phyloP scores from a whole-genome alignment of 2,797 vertebrate species.

The Sphenodon punctatus region DNA sequence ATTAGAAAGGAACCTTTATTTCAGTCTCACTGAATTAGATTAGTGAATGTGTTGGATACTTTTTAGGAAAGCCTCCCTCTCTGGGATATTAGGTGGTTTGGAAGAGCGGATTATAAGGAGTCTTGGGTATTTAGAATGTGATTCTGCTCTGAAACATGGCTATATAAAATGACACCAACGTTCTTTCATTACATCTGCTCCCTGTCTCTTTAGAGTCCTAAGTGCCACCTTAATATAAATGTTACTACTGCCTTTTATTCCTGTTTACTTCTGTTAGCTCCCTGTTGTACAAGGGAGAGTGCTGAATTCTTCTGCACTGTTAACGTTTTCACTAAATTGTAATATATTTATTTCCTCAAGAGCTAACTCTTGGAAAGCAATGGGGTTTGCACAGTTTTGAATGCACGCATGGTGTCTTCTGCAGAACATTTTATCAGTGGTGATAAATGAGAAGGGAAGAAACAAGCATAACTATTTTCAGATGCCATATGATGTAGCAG shows the following conservation, averaged over 20 bases:
- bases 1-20: constrained; percentile 23
- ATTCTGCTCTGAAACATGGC: not conserved
- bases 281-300: not conserved
- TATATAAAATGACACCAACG: not conserved
- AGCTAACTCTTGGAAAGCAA: rapidly evolving
- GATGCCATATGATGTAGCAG: not conserved
- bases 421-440: not conserved
- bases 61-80: not conserved
- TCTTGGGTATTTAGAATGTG: not conserved
- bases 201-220: not conserved
- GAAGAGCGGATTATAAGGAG: not conserved
- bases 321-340: not conserved
- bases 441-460: not conserved
- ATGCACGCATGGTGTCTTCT: rapidly evolving
- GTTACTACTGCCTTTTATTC: too few species aligned
- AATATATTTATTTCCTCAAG: rapidly evolving
- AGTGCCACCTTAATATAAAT: rapidly evolving
- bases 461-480: rapidly evolving
- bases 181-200: rapidly evolving
- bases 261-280: not conserved
- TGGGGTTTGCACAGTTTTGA: rapidly evolving
- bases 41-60: constrained; percentile 13
- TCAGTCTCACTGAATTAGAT: constrained; percentile 8
- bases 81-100: not conserved
- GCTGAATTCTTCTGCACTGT: not conserved